A percentile compares a stretch with the other conserved stretches of the same genome.
These are phyloP conservation scores for Dunckerocampus dactyliophorus DNA, from an alignment of 2,113 vertebrate species.

Conservation along the genomic window DNA sequence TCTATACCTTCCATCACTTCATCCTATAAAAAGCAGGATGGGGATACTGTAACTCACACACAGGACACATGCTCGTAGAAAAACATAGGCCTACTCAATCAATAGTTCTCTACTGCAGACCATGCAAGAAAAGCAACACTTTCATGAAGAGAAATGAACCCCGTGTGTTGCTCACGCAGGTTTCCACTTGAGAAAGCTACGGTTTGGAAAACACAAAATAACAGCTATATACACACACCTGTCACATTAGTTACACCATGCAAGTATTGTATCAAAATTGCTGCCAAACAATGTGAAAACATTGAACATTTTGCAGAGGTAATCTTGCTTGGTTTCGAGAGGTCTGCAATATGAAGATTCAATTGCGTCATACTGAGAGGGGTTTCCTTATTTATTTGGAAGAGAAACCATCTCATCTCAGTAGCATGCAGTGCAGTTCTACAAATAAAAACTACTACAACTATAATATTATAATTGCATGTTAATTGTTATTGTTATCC, in stretches of 20 bases:
- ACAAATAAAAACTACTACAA: too few species aligned
- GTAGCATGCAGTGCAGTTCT: too few species aligned
- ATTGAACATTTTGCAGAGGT: too few species aligned
- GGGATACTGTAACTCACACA: conserved; percentile 49
- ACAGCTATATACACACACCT: conserved; percentile 8
- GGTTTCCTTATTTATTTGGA: too few species aligned
- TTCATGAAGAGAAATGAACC: conserved; percentile 56
- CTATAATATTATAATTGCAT: too few species aligned
- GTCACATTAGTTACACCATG: neutral
- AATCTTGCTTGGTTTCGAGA: too few species aligned
- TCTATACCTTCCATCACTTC: conserved; percentile 56
- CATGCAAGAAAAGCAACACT: conserved; percentile 38
- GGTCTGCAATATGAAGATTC: too few species aligned
- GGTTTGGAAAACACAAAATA: conserved; percentile 58
- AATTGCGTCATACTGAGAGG: too few species aligned
- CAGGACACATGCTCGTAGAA: conserved; percentile 17
- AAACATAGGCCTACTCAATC: conserved; percentile 17
- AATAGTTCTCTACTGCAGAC: conserved; percentile 26
- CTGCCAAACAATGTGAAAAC: neutral
- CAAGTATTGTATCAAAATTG: neutral
- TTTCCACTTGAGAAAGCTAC: conserved; percentile 56
- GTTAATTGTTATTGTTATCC: too few species aligned
- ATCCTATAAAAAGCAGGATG: conserved; percentile 51
- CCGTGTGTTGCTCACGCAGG: conserved; percentile 49
- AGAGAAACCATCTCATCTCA: too few species aligned